These are phyloP conservation scores for Vireo altiloquus DNA, from an alignment of 2,113 vertebrate genomes.

Conservation along the genomic window DNA sequence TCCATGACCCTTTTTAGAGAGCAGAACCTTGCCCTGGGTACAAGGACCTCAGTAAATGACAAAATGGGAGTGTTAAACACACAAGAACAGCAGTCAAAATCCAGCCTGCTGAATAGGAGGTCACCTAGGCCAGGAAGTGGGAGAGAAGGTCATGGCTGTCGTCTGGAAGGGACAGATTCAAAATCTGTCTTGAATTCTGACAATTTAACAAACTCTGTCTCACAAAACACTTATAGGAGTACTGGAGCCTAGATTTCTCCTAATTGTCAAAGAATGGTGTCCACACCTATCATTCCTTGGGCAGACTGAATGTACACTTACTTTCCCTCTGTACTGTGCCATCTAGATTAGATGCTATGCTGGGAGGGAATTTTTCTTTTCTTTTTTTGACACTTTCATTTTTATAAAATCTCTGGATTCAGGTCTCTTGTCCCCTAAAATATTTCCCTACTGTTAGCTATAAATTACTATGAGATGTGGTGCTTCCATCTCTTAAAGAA, in stretches of 20 bases:
- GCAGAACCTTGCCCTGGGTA: neutral
- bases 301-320: neutral
- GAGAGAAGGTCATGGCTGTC: neutral
- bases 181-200: neutral
- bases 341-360: neutral
- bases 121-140: neutral
- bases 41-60: neutral
- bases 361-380: neutral
- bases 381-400: neutral
- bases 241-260: neutral
- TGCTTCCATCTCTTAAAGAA: neutral
- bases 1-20: neutral
- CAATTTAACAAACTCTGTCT: neutral
- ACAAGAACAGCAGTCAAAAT: neutral
- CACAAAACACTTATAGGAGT: neutral
- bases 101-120: neutral
- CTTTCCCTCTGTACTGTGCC: neutral
- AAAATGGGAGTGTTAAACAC: neutral
- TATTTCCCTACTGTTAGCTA: neutral
- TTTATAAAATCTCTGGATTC: neutral
- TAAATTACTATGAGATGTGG: neutral
- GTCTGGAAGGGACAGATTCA: neutral
- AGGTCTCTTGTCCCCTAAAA: neutral
- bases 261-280: neutral
- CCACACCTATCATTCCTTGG: neutral